A percentile compares a stretch with the other conserved stretches of the same genome.
These are phyloP conservation scores for Phylloscopus trochiloides DNA, from an alignment of 2,113 vertebrate species.

Conservation along the genomic window DNA sequence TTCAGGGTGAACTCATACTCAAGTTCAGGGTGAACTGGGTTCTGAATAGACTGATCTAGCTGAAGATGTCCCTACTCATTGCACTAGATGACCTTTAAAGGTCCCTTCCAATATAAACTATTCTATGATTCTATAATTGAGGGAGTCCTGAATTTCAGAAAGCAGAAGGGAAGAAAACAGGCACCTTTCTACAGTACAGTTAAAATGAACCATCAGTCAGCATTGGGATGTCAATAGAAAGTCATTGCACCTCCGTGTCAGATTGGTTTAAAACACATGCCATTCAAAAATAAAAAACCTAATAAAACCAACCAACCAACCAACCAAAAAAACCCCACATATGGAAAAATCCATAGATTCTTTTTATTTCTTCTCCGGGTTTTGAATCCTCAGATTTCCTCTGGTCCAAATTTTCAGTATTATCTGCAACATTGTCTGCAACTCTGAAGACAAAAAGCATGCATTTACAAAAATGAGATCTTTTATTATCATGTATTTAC, in stretches of 20 bases:
- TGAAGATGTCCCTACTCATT: not conserved
- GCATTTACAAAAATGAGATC: not conserved
- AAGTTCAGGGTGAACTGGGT: not conserved
- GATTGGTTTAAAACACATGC: not conserved
- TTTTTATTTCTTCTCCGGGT: not conserved
- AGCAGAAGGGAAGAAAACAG: not conserved
- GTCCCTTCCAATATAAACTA: not conserved
- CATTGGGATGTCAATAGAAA: not conserved
- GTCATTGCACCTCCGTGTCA: not conserved
- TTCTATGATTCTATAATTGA: not conserved
- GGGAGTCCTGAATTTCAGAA: not conserved
- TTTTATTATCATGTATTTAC: not conserved
- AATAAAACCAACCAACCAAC: not conserved
- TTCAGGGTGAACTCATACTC: not conserved
- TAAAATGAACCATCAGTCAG: not conserved
- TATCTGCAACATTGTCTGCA: not conserved
- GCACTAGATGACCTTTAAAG: not conserved
- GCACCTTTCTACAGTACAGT: not conserved
- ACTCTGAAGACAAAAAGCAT: not conserved
- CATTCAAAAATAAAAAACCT: not conserved
- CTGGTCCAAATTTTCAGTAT: not conserved
- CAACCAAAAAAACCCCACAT: not conserved
- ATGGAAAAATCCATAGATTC: not conserved
- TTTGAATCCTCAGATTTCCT: not conserved
- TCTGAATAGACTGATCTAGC: not conserved